Conservation (phyloP, 1,140 invertebrate genomes). For the Brevipalpus yothersi region DNA sequence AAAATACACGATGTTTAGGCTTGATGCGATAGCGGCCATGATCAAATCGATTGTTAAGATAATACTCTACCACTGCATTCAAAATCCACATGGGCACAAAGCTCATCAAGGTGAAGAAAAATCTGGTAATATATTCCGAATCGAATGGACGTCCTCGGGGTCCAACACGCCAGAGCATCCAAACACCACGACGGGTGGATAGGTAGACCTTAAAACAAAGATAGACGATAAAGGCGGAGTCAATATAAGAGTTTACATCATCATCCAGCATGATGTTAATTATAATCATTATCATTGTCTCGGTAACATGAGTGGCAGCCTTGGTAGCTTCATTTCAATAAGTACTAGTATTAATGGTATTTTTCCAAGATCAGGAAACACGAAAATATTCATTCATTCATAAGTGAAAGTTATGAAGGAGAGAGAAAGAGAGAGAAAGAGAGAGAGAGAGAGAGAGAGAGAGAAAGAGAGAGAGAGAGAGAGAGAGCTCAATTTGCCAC, state of each 20-base stretch:
- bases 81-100: slow-evolving; percentile 7
- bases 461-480: too few relatives aligned
- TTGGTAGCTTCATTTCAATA: too few relatives aligned
- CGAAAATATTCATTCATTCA: too few relatives aligned
- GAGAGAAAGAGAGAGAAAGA: too few relatives aligned
- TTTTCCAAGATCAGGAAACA: too few relatives aligned
- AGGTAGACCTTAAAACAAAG: slow-evolving; percentile 15
- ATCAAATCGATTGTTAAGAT: slow-evolving; percentile 20
- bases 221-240: neutral
- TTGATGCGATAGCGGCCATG: slow-evolving; percentile 24
- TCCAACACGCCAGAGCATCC: slow-evolving; percentile 23
- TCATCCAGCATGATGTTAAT: neutral
- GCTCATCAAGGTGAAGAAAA: slow-evolving; percentile 6
- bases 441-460: too few relatives aligned
- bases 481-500: too few relatives aligned
- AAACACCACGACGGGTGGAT: slow-evolving; percentile 24
- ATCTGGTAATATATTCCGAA: slow-evolving; percentile 7
- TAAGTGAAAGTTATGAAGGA: too few relatives aligned
- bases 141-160: slow-evolving; percentile 19
- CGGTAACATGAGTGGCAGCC: neutral
- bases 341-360: too few relatives aligned
- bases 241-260: neutral
- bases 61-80: slow-evolving; percentile 8
- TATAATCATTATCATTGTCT: neutral
- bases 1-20: slow-evolving; percentile 21